These are phyloP conservation scores for Balaenoptera acutorostrata DNA, from an alignment of 2,113 vertebrate genomes.

Conservation along the genomic window DNA sequence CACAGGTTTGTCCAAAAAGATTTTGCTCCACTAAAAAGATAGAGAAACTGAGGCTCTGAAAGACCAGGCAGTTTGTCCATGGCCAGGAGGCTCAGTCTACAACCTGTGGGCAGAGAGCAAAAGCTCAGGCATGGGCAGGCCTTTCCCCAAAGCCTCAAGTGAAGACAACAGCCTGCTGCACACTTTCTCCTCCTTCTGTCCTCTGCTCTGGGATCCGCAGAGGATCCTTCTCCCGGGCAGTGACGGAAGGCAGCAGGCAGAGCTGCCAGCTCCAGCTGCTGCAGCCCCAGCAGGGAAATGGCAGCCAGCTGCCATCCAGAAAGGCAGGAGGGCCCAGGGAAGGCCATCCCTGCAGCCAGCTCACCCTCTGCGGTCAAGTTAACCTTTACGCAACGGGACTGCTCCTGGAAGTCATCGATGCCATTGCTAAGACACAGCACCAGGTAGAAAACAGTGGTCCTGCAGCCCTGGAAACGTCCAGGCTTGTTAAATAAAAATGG, in stretches of 20 bases:
- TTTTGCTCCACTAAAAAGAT: background rate
- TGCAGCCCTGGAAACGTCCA: background rate
- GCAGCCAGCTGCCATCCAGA: constrained; percentile 65
- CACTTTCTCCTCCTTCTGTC: background rate
- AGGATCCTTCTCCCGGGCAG: constrained; percentile 29
- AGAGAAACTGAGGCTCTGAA: background rate
- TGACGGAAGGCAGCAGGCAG: constrained; percentile 60
- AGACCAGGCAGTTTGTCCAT: background rate
- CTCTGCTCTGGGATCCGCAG: background rate
- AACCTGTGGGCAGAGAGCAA: background rate
- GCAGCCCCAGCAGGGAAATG: constrained; percentile 38
- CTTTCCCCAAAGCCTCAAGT: background rate
- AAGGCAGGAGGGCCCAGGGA: background rate
- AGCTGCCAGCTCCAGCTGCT: constrained; percentile 51
- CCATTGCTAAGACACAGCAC: background rate
- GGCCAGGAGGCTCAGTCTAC: background rate
- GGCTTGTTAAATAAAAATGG: constrained; percentile 2
- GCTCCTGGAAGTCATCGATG: background rate
- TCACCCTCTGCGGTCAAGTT: background rate
- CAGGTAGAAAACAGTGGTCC: background rate
- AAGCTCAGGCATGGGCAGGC: background rate
- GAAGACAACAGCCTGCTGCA: background rate
- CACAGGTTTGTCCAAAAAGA: background rate
- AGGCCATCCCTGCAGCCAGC: background rate
- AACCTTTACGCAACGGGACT: constrained; percentile 29